Conservation (phyloP, 2,888 invertebrate species). For the Caradrina kadenii region DNA sequence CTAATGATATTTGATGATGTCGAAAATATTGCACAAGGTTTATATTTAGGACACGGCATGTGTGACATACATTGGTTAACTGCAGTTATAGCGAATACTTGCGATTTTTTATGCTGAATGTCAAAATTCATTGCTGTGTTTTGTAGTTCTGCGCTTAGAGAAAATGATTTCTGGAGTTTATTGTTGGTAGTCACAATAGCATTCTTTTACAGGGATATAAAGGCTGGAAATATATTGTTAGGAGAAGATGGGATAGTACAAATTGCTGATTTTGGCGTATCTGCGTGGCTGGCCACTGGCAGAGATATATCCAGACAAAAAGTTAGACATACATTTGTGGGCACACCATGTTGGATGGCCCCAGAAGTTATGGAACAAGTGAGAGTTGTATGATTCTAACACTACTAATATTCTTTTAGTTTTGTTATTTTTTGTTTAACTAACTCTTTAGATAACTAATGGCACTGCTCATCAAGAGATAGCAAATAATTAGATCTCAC, state of each 20-base stretch:
- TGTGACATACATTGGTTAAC: not conserved
- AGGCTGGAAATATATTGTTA: constrained; percentile 99
- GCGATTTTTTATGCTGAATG: not conserved
- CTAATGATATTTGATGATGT: constrained; percentile 1
- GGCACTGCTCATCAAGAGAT: not conserved
- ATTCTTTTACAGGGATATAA: constrained; percentile 94
- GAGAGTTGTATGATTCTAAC: constrained; percentile 70
- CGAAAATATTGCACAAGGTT: not conserved
- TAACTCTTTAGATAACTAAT: constrained; percentile 16
- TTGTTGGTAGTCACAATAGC: constrained; percentile 11
- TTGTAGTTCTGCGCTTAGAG: not conserved
- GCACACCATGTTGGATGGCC: constrained; percentile 99
- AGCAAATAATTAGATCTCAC: not conserved
- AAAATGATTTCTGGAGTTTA: not conserved
- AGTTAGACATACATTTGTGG: constrained; percentile 99
- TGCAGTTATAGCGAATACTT: not conserved
- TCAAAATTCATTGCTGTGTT: not conserved
- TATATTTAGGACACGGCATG: not conserved
- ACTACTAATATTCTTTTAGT: constrained; percentile 39
- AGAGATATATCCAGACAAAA: constrained; percentile 98
- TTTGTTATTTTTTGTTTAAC: constrained; percentile 23
- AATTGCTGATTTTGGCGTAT: constrained; percentile 99
- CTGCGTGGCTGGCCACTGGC: constrained; percentile 98
- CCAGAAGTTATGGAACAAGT: constrained; percentile 99
- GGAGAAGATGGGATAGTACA: constrained; percentile 99